These are phyloP conservation scores for Lasaia peninsularis DNA, from an alignment of 1,140 invertebrate genomes.

Conservation along the genomic window DNA sequence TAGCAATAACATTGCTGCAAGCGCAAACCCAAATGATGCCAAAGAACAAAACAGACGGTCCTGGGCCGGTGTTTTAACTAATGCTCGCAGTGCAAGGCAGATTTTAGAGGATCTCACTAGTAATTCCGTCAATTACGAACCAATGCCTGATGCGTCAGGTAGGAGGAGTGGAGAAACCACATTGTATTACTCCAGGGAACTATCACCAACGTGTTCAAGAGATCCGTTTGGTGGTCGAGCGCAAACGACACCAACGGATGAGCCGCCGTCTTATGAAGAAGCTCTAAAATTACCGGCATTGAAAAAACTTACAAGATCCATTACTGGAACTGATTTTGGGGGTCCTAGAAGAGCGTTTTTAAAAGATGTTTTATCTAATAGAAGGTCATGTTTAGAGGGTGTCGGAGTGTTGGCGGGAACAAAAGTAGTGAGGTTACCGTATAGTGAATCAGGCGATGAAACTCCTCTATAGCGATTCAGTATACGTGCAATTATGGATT, in stretches of 20 bases:
- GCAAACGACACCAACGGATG: constrained; percentile 72
- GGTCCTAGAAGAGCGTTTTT: constrained; percentile 66
- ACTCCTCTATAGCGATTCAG: constrained; percentile 62
- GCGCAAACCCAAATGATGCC: constrained; percentile 44
- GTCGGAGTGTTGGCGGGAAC: constrained; percentile 60
- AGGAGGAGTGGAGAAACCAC: constrained; percentile 55
- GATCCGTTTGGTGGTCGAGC: constrained; percentile 80
- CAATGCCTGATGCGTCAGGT: constrained; percentile 49
- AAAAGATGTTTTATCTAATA: constrained; percentile 70
- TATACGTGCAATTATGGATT: constrained; percentile 38
- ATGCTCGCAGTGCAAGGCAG: constrained; percentile 55
- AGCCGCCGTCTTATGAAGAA: constrained; percentile 75
- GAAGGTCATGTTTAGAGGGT: constrained; percentile 73
- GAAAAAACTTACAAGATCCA: constrained; percentile 73
- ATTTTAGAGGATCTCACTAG: constrained; percentile 60
- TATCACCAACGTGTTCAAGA: constrained; percentile 78
- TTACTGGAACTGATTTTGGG: constrained; percentile 68
- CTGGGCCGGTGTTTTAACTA: constrained; percentile 65
- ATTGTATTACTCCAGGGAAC: constrained; percentile 80
- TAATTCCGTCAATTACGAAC: constrained; percentile 50
- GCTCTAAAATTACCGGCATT: constrained; percentile 75
- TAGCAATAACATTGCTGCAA: constrained; percentile 50
- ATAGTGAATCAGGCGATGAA: constrained; percentile 57
- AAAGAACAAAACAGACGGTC: constrained; percentile 63
- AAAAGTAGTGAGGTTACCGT: constrained; percentile 59